A percentile compares a stretch with the other conserved stretches of the same genome.
Evolutionary conservation across 2,888 invertebrate species (phyloP).

Genomic region (Dryococelus australis): DNA sequence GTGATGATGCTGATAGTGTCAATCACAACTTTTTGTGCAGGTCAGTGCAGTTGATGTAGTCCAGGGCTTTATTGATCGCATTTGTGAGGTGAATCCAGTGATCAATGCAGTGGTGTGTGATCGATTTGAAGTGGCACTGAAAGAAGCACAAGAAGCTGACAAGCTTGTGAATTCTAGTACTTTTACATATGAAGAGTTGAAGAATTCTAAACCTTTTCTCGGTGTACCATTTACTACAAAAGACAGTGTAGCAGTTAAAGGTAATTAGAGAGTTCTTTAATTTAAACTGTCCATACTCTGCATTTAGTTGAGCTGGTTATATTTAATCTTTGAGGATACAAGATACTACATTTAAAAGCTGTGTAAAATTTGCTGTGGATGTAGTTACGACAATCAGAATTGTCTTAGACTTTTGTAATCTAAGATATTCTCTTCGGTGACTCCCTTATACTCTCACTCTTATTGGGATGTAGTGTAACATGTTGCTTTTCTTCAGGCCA

Average conservation of each 20-base stretch:
- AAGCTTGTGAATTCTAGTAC: constrained; percentile 66
- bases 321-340: no score
- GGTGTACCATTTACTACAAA: constrained; percentile 94
- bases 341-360: no score
- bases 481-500: no score
- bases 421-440: no score
- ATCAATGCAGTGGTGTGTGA: constrained; percentile 87
- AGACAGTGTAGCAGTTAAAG: constrained; percentile 82
- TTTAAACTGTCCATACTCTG: no score
- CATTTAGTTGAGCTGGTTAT: no score
- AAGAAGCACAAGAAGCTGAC: constrained; percentile 80
- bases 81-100: constrained; percentile 75
- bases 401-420: no score
- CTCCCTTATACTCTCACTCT: no score
- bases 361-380: no score
- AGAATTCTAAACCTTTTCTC: constrained; percentile 75
- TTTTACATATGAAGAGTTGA: constrained; percentile 69
- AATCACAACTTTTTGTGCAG: constrained; percentile 49
- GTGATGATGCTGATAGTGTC: neutral
- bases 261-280: constrained; percentile 62
- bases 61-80: constrained; percentile 76
- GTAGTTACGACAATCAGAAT: no score
- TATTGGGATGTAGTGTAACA: no score
- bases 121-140: constrained; percentile 77
- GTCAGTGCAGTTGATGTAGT: constrained; percentile 75